Conservation (phyloP, 2,113 vertebrate genomes). For the Gymnobelideus leadbeateri region DNA sequence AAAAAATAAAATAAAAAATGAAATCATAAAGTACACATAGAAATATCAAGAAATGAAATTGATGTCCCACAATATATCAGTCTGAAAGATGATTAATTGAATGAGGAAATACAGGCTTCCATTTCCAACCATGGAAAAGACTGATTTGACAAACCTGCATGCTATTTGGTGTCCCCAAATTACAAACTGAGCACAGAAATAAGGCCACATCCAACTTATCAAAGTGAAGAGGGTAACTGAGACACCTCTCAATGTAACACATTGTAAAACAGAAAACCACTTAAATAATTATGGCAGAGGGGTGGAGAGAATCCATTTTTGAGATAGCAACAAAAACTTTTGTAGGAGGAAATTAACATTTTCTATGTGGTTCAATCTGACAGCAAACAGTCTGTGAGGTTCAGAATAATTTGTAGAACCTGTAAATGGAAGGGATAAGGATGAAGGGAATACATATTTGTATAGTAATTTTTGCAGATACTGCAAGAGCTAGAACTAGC, state of each 20-base stretch:
- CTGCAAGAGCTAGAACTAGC: background rate
- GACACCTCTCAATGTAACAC: background rate
- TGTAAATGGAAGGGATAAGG: background rate
- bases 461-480: background rate
- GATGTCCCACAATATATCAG: background rate
- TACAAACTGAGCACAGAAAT: background rate
- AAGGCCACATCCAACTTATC: background rate
- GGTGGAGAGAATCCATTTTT: background rate
- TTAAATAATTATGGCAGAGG: background rate
- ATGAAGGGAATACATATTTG: background rate
- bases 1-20: slow-evolving; percentile 68
- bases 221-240: background rate
- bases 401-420: background rate
- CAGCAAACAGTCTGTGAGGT: background rate
- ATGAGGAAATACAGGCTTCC: background rate
- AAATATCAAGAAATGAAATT: slow-evolving; percentile 52
- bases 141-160: background rate
- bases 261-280: background rate
- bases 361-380: background rate
- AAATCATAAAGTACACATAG: slow-evolving; percentile 60
- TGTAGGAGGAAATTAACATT: background rate
- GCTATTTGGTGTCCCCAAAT: background rate
- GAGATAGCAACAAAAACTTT: background rate
- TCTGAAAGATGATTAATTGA: slow-evolving; percentile 46
- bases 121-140: background rate